Base-by-base conservation (phyloP, 2,113 vertebrate genomes). In the Tenrec ecaudatus region DNA sequence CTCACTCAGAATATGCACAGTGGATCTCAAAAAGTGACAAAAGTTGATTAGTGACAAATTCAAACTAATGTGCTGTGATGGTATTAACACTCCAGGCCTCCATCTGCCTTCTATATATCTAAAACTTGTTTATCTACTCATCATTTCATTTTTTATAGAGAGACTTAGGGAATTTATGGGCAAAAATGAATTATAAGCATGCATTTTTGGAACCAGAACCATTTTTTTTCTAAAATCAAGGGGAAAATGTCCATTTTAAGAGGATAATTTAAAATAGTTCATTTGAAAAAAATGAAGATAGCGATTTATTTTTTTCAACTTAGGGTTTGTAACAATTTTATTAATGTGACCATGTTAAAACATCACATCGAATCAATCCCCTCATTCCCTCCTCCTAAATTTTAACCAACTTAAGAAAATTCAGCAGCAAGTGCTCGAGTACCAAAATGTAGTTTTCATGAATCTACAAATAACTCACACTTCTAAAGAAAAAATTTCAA, bases 1-100 rank as follows among this genome's bases (percentile, higher is more conserved):
- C 23, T 96, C 60, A 90, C 22, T 75, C 66, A 93, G 96, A 96
- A 92, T 90, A 92, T 92, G 92, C 94, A 60, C 53, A n/a, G 43
- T 91, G 62, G 95, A 88, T 77, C 10, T 77, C 83, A 96, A 91
- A 94, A 96, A 97, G 23, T 73, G 95, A 96, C 95, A 96, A 96
- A 96, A 97, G 3, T 83, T 97, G 93, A 97, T 97, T 98, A 96
- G 96, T 97, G 95, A 93, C 97, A 94, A 91, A 97, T 96, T 94
- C 89, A 97, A 97, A 86, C 7, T 96, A 96, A 93, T 96, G 97
- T 97, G 25, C 38, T 31, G 66, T 71, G 93, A 97, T 96, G 91
- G 60, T 82, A 89, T 86, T 97, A 96, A 89, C 89, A 96, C 95
- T 82, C 33, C 27, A 19, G 53, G 96, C 64, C 8, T 84, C 92